Evolutionary conservation across 2,888 invertebrate species (phyloP).

Genomic region (Limnephilus rhombicus): DNA sequence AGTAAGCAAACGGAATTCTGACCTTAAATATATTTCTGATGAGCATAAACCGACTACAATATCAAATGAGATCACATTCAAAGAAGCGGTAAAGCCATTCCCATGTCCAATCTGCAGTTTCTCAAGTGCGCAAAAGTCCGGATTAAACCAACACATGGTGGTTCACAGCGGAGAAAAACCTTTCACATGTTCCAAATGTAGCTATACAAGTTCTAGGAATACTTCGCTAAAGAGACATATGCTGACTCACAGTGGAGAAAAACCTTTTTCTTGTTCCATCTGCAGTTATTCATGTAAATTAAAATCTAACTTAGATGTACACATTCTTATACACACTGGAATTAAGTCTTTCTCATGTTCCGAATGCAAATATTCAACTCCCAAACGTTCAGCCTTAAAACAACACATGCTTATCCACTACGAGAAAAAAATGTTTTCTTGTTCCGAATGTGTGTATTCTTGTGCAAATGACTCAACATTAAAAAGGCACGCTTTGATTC

Average conservation of each 20-base stretch:
- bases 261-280: neutral
- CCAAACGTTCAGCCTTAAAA: neutral
- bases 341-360: neutral
- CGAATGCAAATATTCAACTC: neutral
- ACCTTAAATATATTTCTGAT: neutral
- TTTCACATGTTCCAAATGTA: conserved; percentile 3
- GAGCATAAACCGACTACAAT: neutral
- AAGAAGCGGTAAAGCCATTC: neutral
- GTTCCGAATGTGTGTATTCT: neutral
- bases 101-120: neutral
- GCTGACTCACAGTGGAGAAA: neutral
- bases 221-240: conserved; percentile 21
- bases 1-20: neutral
- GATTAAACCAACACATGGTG: conserved; percentile 2
- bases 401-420: neutral
- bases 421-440: neutral
- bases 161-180: conserved; percentile 14
- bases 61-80: neutral
- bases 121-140: neutral
- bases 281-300: conserved; percentile 16
- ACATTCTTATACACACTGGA: conserved; percentile 19
- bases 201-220: neutral
- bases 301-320: neutral
- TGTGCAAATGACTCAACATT: neutral
- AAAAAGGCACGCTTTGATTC: neutral